Base-by-base conservation (phyloP, 2,113 vertebrate genomes). In the Otis tarda region DNA sequence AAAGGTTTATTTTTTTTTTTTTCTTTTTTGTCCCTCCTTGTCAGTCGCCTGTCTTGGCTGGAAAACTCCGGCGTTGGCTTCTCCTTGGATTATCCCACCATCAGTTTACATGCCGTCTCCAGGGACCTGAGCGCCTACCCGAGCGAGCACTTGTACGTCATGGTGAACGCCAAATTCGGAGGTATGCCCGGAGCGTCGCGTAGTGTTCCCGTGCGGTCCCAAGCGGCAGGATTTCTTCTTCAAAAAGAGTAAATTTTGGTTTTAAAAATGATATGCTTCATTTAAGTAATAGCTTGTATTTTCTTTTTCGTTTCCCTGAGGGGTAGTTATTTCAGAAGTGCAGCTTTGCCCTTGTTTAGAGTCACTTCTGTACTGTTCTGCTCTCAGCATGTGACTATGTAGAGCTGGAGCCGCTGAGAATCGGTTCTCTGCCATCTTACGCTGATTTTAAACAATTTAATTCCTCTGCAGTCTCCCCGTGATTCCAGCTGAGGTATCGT, bases 21-120 rank as follows among this genome's bases (percentile, higher is more conserved):
- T 22, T 45, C 8, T 30, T 57, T 10, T 27, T 15, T 6, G 3
- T 6, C 3, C 27, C 16, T 37, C 41, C 17, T 7, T 3, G 35
- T 83, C 87, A 99, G 99, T 88, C 98, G 98, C 30, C 94, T 99
- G 89, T 99, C 98, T 5, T 99, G 99, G 99, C 98, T 99, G 49
- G 98, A 99, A 80, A 98, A 98, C 25, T 98, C 99, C 0, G 99
- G 99, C 30, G 95, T 98, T 94, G 99, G 99, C 43, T 99, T 99
- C 95, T 98, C 97, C 33, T 94, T 99, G 97, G 99, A 99, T 81
- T 99, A 99, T 61, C 99, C 99, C n/a, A 96, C 98, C 84, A 99
- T 99, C 57, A 98, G 99, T 57, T 98, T 99, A 25, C 99, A 99
- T 6, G 99, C 99, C 0, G 98, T 99, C 77, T 99, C 99, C 96